phyloP scores from a whole-genome alignment of 2,888 invertebrate genomes.

The Vanessa cardui region DNA sequence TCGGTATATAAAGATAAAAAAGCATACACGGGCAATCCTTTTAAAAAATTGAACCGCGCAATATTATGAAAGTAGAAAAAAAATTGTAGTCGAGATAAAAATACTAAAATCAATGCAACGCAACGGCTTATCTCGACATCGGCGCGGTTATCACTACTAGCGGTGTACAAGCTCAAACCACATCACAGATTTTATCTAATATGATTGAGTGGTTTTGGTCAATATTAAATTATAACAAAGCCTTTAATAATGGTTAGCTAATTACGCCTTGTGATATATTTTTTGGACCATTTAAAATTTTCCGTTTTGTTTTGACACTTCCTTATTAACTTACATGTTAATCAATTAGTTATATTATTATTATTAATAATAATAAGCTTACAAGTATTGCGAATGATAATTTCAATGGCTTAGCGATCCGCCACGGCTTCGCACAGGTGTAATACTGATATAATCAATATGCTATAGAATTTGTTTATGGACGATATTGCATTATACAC shows the following conservation, averaged over 20 bases:
- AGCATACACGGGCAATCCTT: not conserved
- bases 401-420: too few relatives aligned
- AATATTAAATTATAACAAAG: slow-evolving; percentile 58
- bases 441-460: too few relatives aligned
- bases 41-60: not conserved
- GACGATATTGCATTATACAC: too few relatives aligned
- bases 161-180: slow-evolving; percentile 21
- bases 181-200: slow-evolving; percentile 59
- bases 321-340: slow-evolving; percentile 24
- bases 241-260: slow-evolving; percentile 52
- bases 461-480: too few relatives aligned
- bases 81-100: slow-evolving; percentile 1
- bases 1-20: too few relatives aligned
- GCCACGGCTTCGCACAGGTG: too few relatives aligned
- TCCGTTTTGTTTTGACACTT: slow-evolving; percentile 31
- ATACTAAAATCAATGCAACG: not conserved
- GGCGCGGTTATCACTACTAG: slow-evolving; percentile 15
- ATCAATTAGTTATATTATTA: not conserved
- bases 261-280: slow-evolving; percentile 41
- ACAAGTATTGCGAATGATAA: too few relatives aligned
- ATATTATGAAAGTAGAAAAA: not conserved
- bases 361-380: not conserved
- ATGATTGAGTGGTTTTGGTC: slow-evolving; percentile 65
- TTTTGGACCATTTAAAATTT: slow-evolving; percentile 31
- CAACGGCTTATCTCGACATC: slow-evolving; percentile 12